Percentiles rank a stretch among this genome's conserved stretches.
Conservation (phyloP, 2,888 invertebrate genomes). For the Drosophila phalerata region DNA sequence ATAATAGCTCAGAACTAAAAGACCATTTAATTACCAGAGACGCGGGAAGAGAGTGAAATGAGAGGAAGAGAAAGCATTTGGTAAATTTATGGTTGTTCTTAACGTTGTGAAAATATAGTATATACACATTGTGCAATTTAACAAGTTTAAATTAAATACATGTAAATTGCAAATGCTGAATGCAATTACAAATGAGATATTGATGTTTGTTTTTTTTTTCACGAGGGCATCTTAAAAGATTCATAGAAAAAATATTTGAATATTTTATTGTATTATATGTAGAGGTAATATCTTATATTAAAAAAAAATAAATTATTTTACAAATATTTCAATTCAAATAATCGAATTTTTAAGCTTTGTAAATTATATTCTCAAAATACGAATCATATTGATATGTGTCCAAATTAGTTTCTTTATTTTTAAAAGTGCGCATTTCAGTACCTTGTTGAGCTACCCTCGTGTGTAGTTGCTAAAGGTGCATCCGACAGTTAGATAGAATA, state of each 20-base stretch:
- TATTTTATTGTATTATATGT: too few relatives aligned
- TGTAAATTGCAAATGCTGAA: conserved; percentile 32
- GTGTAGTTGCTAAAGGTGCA: conserved; percentile 4
- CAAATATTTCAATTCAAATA: too few relatives aligned
- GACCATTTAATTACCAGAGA: conserved; percentile 43
- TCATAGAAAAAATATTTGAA: too few relatives aligned
- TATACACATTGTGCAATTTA: conserved; percentile 30
- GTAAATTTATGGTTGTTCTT: conserved; percentile 41
- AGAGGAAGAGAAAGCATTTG: conserved; percentile 20
- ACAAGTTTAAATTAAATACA: conserved; percentile 37
- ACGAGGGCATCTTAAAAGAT: not conserved
- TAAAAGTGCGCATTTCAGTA: not conserved
- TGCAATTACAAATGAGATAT: conserved; percentile 50
- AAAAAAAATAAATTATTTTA: too few relatives aligned
- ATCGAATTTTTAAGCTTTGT: too few relatives aligned
- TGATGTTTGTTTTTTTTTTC: conserved; percentile 23
- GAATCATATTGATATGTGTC: not conserved
- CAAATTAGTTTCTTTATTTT: not conserved
- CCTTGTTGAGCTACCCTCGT: conserved; percentile 8
- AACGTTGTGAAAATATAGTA: conserved; percentile 10
- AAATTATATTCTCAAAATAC: too few relatives aligned
- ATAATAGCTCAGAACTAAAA: conserved; percentile 41
- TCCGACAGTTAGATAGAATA: conserved; percentile 31
- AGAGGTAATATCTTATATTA: too few relatives aligned
- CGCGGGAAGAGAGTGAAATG: not conserved